Conservation (phyloP, 53 echinoderm and acorn worm genomes). For the Luidia sarsii region DNA sequence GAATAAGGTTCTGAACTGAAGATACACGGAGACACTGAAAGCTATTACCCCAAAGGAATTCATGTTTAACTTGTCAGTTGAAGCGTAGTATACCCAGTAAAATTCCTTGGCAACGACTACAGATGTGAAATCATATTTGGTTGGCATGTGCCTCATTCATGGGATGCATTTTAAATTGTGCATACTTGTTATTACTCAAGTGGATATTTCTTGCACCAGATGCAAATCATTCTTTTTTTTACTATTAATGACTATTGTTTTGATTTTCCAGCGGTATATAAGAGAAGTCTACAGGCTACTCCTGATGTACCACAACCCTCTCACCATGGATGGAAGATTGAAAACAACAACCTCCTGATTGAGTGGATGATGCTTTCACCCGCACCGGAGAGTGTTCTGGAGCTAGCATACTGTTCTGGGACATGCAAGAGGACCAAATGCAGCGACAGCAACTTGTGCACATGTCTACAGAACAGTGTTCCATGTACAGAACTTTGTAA, state of each 20-base stretch:
- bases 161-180: no score
- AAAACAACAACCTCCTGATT: slow-evolving; percentile 39
- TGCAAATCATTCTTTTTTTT: no score
- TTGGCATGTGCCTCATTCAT: no score
- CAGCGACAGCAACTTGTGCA: slow-evolving; percentile 2
- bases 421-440: slow-evolving; percentile 23
- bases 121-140: no score
- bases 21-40: slow-evolving; percentile 1
- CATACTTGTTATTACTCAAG: no score
- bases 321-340: slow-evolving; percentile 60
- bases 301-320: slow-evolving; percentile 46
- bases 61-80: slow-evolving; percentile 17
- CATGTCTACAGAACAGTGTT: slow-evolving; percentile 41
- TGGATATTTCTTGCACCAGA: no score
- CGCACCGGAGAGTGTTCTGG: slow-evolving; percentile 50
- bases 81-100: no score
- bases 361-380: slow-evolving; percentile 63
- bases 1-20: slow-evolving; percentile 1
- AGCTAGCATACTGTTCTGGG: slow-evolving; percentile 39
- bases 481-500: slow-evolving; percentile 52
- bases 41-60: background rate
- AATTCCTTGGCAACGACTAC: no score
- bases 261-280: background rate
- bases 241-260: no score
- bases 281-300: slow-evolving; percentile 45